Base-by-base conservation (phyloP, 1,140 invertebrate species). In the Aporrectodea caliginosa region DNA sequence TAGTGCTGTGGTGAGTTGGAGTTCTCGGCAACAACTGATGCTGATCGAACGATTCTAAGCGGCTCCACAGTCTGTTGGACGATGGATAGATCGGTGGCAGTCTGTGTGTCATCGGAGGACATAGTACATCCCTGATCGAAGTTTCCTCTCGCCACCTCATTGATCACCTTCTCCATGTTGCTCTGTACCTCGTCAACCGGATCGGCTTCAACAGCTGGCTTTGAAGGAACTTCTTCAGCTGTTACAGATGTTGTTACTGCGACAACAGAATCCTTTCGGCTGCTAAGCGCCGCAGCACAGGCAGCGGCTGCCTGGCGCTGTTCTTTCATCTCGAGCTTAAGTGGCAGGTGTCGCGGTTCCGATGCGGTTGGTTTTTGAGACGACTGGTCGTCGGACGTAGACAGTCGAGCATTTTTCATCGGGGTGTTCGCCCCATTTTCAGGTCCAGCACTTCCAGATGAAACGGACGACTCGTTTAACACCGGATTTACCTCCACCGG, bases 61-160 rank as follows among this genome's bases (percentile, higher is more conserved):
- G n/a, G n/a, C n/a, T n/a, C n/a, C n/a, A n/a, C n/a, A n/a, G n/a
- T n/a, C n/a, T n/a, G n/a, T n/a, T n/a, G n/a, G n/a, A n/a, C n/a
- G n/a, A n/a, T n/a, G n/a, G n/a, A n/a, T n/a, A n/a, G n/a, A n/a
- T n/a, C n/a, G n/a, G n/a, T n/a, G n/a, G n/a, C n/a, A n/a, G n/a
- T n/a, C n/a, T n/a, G n/a, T n/a, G n/a, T n/a, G n/a, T n/a, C n/a
- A n/a, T n/a, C n/a, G n/a, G n/a, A n/a, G n/a, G n/a, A n/a, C n/a
- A n/a, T n/a, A n/a, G n/a, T n/a, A n/a, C n/a, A n/a, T n/a, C n/a
- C n/a, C 6, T 22, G 43, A 58, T 86, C 84, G 83, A 87, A 87
- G 34, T 84, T 82, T 16, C 87, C 87, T 78, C 86, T 86, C 1
- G 85, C 84, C 0, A 87, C 87, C 73, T 85, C 84, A 35, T 87